Evolutionary conservation across 2,113 vertebrate genomes (phyloP).

Genomic region (Micronycteris hirsuta): DNA sequence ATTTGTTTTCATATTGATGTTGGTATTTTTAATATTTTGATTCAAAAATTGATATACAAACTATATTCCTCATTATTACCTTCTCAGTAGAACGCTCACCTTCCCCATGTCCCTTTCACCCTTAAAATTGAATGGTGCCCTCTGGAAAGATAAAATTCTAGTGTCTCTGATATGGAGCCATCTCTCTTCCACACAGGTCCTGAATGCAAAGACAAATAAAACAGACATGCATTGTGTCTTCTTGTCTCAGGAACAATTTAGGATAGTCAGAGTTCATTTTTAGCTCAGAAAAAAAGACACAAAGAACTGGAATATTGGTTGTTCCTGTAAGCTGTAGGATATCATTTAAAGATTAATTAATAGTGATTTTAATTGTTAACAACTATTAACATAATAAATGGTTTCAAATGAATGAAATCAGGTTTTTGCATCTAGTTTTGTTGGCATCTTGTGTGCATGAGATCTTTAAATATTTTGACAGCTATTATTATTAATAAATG

Average conservation of each 20-base stretch:
- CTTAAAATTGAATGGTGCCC: background rate
- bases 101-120: accelerated
- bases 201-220: background rate
- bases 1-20: background rate
- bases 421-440: background rate
- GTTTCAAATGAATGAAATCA: background rate
- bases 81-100: background rate
- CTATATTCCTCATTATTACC: background rate
- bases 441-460: background rate
- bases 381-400: background rate
- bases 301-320: background rate
- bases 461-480: background rate
- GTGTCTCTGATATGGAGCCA: no score
- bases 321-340: background rate
- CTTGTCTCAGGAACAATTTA: background rate
- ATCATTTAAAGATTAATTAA: background rate
- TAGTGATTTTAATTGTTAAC: background rate
- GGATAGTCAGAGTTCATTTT: background rate
- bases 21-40: background rate
- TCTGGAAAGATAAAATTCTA: background rate
- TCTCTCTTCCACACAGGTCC: background rate
- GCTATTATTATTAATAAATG: background rate
- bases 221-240: background rate
- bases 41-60: background rate
- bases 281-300: background rate